Evolutionary conservation across 1,140 invertebrate genomes (phyloP).

Genomic region (Drosophila kohkoa): DNA sequence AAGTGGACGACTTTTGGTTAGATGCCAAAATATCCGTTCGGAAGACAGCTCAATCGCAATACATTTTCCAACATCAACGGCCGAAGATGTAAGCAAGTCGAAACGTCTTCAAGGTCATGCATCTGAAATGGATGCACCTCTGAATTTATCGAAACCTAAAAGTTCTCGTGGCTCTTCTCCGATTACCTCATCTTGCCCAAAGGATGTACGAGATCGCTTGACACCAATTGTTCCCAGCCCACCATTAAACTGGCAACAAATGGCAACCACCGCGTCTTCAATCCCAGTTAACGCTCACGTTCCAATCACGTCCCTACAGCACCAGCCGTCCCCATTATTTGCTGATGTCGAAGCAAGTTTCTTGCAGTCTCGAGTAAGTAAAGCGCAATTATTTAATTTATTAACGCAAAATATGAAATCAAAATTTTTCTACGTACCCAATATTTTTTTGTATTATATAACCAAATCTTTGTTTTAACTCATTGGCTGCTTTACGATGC

Average conservation of each 20-base stretch:
- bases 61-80: conserved; percentile 42
- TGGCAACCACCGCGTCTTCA: conserved; percentile 6
- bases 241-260: conserved; percentile 78
- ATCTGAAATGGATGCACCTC: conserved; percentile 89
- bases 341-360: conserved; percentile 56
- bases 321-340: conserved; percentile 36
- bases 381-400: background rate
- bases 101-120: conserved; percentile 54
- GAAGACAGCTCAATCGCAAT: conserved; percentile 32
- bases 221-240: conserved; percentile 71
- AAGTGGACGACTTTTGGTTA: conserved; percentile 32
- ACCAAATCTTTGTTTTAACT: too few species aligned
- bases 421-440: too few species aligned
- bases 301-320: conserved; percentile 18
- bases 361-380: conserved; percentile 62
- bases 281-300: background rate
- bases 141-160: conserved; percentile 96
- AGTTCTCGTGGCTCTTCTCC: conserved; percentile 84
- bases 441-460: too few species aligned
- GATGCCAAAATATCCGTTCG: background rate
- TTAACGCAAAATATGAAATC: too few species aligned
- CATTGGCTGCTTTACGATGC: too few species aligned
- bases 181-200: conserved; percentile 16
- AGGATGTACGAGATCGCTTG: conserved; percentile 47
- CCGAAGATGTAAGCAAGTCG: conserved; percentile 26